Base-by-base conservation (phyloP, 2,797 vertebrate species). In the Euphonia xanthogaster region DNA sequence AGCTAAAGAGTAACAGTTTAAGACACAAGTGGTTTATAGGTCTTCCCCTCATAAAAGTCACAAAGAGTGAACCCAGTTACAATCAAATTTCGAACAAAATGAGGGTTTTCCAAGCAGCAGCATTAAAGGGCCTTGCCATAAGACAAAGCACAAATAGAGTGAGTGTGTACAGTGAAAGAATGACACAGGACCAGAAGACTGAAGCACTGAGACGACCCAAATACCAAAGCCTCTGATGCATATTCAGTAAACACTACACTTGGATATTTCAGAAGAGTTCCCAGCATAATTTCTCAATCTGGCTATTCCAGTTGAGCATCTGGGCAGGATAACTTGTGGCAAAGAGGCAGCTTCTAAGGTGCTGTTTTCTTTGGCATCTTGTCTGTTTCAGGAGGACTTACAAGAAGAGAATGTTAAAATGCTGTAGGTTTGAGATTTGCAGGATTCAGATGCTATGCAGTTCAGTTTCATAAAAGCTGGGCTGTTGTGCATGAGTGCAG, bases 161-260 rank as follows among this genome's bases (percentile, higher is more conserved):
- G 0, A 73, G 40, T 44, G 18, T 48, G 37, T 3, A 2, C n/a
- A 71, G 12, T 28, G 42, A 57, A 65, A 90, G 75, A 88, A 65
- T 92, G 84, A 90, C 81, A 65, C 63, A 60, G 66, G 62, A 53
- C 47, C 58, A 84, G 70, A 79, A 82, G 76, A 72, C 0, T 7
- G 28, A 79, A 77, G 57, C 79, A 73, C 40, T 85, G 48, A 63
- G 54, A 68, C 93, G 94, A 95, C 95, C 95, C 78, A 95, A 55
- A 97, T 97, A 96, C 95, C 96, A 95, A 66, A 92, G 71, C 23
- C 47, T 91, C 62, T 97, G 89, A 93, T 80, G 66, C 57, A 76
- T 25, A 39, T 66, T 82, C 57, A 77, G 54, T 94, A 72, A 92
- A 66, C 78, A 71, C 18, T 42, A 22, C 51, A 31, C 84, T 66